Evolutionary conservation across 2,797 vertebrate species (phyloP).

Genomic region (Streptopelia turtur): DNA sequence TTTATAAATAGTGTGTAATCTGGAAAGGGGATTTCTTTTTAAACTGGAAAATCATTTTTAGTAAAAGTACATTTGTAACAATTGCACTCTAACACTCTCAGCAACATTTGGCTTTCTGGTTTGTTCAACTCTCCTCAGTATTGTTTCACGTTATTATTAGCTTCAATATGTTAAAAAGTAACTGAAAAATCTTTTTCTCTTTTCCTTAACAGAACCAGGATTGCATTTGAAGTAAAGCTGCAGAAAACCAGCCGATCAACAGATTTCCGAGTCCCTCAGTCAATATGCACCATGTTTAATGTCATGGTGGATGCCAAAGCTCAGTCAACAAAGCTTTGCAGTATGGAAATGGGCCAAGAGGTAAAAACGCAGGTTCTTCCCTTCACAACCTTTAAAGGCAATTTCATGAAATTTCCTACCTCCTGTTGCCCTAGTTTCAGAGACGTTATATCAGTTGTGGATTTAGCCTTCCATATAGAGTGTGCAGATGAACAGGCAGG

Average conservation of each 20-base stretch:
- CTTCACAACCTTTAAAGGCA: constrained; percentile 64
- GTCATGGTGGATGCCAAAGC: constrained; percentile 99
- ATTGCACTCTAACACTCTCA: constrained; percentile 3
- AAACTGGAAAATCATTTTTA: constrained; percentile 34
- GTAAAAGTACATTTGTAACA: constrained; percentile 50
- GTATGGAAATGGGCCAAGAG: constrained; percentile 99
- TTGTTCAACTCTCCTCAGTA: constrained; percentile 39
- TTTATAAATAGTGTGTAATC: constrained; percentile 19
- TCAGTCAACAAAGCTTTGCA: constrained; percentile 98
- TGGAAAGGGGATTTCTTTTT: not conserved
- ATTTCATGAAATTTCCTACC: constrained; percentile 65
- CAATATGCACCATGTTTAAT: constrained; percentile 99
- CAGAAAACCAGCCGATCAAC: constrained; percentile 98
- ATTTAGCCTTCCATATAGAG: constrained; percentile 49
- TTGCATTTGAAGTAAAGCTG: constrained; percentile 99
- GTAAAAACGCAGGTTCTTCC: constrained; percentile 80
- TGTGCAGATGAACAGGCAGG: constrained; percentile 62
- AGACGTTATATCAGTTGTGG: constrained; percentile 60
- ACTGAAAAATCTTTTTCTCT: constrained; percentile 69
- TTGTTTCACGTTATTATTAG: constrained; percentile 55
- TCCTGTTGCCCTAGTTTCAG: constrained; percentile 65
- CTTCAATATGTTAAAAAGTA: constrained; percentile 28
- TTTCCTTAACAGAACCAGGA: constrained; percentile 89
- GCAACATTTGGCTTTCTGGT: constrained; percentile 38
- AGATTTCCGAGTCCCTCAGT: constrained; percentile 98